A percentile compares a stretch with the other conserved stretches of the same genome.
Conservation (phyloP, 2,113 vertebrate genomes). For the pig (Sus scrofa) region T2T-Sscrofa CM000815.6:116120501-116121000, state of each 20-base stretch:
- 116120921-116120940: too few species aligned
- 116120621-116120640: background rate
- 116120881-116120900: too few species aligned
- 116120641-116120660: background rate
- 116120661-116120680: background rate
- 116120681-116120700: background rate
- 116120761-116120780: too few species aligned
- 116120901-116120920: too few species aligned
- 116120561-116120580: background rate
- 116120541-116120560: background rate
- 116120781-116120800: too few species aligned
- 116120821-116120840: too few species aligned
- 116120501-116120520: background rate
- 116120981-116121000: too few species aligned
- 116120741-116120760: background rate
- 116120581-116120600: background rate
- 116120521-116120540: background rate
- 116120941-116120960: too few species aligned
- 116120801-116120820: too few species aligned
- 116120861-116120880: too few species aligned
- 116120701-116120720: conserved; percentile 30
- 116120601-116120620: background rate
- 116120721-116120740: background rate
- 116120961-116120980: too few species aligned
- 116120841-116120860: too few species aligned